Percentiles rank a stretch among this genome's conserved stretches.
These are phyloP conservation scores for Craterocephalus amniculus DNA, from an alignment of 2,797 vertebrate species.

Conservation along the genomic window DNA sequence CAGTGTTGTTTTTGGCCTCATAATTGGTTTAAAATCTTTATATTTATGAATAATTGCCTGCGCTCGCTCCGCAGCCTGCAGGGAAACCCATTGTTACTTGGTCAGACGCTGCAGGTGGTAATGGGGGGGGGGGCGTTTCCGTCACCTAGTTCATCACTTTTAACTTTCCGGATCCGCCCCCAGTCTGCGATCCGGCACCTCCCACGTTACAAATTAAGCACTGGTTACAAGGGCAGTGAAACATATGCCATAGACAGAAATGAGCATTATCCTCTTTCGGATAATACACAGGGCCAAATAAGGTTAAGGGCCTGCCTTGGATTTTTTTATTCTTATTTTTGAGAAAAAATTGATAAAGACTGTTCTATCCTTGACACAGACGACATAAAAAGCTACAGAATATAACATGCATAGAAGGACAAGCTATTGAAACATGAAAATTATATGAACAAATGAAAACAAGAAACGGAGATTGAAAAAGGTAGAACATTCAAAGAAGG, in stretches of 20 bases:
- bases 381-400: background rate
- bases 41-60: no score
- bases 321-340: conserved; percentile 11
- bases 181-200: no score
- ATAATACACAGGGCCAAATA: background rate
- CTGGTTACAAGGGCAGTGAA: conserved; percentile 2
- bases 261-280: background rate
- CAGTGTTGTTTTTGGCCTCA: no score
- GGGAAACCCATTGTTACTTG: no score
- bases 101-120: no score
- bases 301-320: conserved; percentile 5
- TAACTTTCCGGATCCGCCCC: no score
- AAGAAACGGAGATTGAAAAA: background rate
- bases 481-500: conserved; percentile 9
- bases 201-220: no score
- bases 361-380: conserved; percentile 3
- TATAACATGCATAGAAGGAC: background rate
- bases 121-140: no score
- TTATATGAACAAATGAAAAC: conserved; percentile 4
- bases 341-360: background rate
- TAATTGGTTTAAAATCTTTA: no score
- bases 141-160: no score
- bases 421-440: conserved; percentile 8
- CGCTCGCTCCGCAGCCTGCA: no score
- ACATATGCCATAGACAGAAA: background rate